Base-by-base conservation (phyloP, 37 sponge, comb jelly and placozoan genomes). In the Trichoplax adhaerens region DNA sequence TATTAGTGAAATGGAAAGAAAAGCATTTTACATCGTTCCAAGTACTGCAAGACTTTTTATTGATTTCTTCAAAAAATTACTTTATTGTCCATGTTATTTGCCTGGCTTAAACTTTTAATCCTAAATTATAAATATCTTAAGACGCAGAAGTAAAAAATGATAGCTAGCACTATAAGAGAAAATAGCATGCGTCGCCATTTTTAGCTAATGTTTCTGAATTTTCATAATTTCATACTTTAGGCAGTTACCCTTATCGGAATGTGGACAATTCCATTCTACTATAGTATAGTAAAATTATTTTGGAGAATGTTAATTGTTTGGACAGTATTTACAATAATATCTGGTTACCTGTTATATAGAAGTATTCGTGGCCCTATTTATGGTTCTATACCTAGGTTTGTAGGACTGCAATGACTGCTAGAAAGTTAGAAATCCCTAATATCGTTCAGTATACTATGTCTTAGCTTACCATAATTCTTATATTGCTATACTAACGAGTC, bases 221-320 rank as follows among this genome's bases (percentile, higher is more conserved):
- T 8, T 10, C 58, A 2, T 56, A 10, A 0, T 57, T 65, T 48
- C 63, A 54, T 55, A 70, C 10, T 77, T 1, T 58, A 88, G 79
- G 69, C 79, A 2, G 77, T 89, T 50, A 90, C 95, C 0, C 69
- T 94, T 51, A 50, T 89, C 53, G 88, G 87, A 2, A 51, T 93
- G 68, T 93, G 94, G 94, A 58, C 83, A n/a, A 93, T 93, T 50
- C 94, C 94, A 2, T 57, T 79, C 3, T 68, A 49, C 64, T 57
- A 76, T 2, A 69, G 77, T 63, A 53, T 85, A 7, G 69, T 59
- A 8, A 50, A 83, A 69, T 52, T 56, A 48, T 88, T 84, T 67
- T 86, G 84, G 84, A 70, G 99, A 64, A 88, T 97, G 87, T 52
- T 86, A 12, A 47, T 76, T 0, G 81, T 84, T 1, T 97, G 99